Percentiles rank a stretch among this genome's conserved stretches.
phyloP scores from a whole-genome alignment of 2,113 vertebrate genomes.

The Cranoglanis bouderius region DNA sequence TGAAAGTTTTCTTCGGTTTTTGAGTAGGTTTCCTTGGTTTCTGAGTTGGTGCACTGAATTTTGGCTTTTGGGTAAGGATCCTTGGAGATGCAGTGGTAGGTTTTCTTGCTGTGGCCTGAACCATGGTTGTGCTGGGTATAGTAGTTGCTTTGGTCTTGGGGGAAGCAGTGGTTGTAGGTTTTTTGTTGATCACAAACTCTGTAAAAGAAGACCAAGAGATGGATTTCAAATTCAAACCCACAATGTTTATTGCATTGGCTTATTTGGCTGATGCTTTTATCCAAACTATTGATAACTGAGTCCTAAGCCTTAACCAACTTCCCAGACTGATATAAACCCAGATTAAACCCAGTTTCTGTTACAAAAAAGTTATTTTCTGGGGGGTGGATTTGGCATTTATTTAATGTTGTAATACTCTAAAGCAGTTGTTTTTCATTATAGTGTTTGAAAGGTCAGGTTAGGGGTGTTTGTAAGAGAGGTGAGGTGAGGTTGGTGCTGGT shows the following conservation, averaged over 20 bases:
- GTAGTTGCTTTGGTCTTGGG: slow-evolving; percentile 36
- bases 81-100: slow-evolving; percentile 20
- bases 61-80: slow-evolving; percentile 13
- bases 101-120: slow-evolving; percentile 1
- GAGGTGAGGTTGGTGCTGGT: background rate
- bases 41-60: background rate
- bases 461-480: background rate
- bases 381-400: background rate
- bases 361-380: no score
- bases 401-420: background rate
- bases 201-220: slow-evolving; percentile 38
- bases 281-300: background rate
- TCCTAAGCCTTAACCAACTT: background rate
- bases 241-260: background rate
- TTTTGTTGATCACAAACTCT: slow-evolving; percentile 77
- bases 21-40: slow-evolving; percentile 48
- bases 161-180: slow-evolving; percentile 66
- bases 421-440: background rate
- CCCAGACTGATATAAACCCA: background rate
- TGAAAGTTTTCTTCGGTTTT: slow-evolving; percentile 50
- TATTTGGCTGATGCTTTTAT: background rate
- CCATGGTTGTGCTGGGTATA: slow-evolving; percentile 28
- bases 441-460: background rate
- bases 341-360: background rate
- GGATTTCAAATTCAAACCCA: background rate